These are phyloP conservation scores for Acrocephalus arundinaceus DNA, from an alignment of 2,113 vertebrate species.

Conservation along the genomic window DNA sequence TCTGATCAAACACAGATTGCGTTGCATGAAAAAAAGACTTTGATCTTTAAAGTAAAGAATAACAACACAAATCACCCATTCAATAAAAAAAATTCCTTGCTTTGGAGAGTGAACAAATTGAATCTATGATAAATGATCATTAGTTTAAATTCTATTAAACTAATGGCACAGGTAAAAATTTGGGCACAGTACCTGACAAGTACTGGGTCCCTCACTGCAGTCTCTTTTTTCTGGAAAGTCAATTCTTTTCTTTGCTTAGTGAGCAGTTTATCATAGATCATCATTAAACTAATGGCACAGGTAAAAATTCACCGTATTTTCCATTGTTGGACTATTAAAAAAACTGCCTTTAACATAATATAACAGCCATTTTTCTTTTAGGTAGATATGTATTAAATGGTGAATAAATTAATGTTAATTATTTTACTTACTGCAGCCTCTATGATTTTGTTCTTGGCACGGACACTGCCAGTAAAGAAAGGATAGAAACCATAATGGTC, in stretches of 20 bases:
- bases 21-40: neutral
- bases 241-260: too few relatives aligned
- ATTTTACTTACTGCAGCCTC: neutral
- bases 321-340: neutral
- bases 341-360: neutral
- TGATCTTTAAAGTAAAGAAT: conserved; percentile 5
- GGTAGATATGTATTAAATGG: neutral
- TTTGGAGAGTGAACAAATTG: neutral
- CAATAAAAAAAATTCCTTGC: neutral
- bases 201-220: too few relatives aligned
- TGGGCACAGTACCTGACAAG: too few relatives aligned
- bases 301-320: neutral
- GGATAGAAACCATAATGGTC: neutral
- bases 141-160: too few relatives aligned
- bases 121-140: neutral
- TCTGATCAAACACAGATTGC: neutral
- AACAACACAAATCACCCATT: neutral
- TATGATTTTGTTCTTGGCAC: neutral
- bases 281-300: neutral
- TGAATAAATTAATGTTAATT: neutral
- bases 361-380: neutral
- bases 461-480: neutral
- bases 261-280: too few relatives aligned
- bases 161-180: neutral
- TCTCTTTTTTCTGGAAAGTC: too few relatives aligned